These are phyloP conservation scores for Lethocerus indicus DNA, from an alignment of 1,140 invertebrate species.

Conservation along the genomic window DNA sequence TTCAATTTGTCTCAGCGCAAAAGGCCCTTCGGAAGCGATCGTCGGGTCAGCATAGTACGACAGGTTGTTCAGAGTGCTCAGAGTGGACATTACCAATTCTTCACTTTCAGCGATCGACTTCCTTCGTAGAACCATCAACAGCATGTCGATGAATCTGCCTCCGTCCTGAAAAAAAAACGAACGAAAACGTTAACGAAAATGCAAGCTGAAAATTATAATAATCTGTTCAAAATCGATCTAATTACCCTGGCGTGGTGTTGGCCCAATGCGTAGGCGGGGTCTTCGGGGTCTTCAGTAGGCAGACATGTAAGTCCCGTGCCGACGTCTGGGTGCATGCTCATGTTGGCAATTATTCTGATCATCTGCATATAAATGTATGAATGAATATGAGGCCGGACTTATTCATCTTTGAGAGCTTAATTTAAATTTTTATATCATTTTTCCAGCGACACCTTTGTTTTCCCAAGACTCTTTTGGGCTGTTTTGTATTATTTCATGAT, in stretches of 20 bases:
- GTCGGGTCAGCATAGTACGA: slow-evolving; percentile 36
- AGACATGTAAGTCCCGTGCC: slow-evolving; percentile 34
- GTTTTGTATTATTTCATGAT: background rate
- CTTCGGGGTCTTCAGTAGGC: slow-evolving; percentile 11
- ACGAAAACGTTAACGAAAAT: background rate
- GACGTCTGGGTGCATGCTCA: slow-evolving; percentile 48
- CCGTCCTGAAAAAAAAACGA: slow-evolving; percentile 19
- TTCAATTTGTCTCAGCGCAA: slow-evolving; percentile 20
- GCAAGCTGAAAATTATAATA: background rate
- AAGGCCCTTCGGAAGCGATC: slow-evolving; percentile 14
- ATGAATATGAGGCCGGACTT: background rate
- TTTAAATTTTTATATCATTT: too few relatives aligned
- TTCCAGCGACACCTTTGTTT: background rate
- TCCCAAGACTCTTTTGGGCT: background rate
- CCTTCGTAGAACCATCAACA: slow-evolving; percentile 28
- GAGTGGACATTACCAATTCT: slow-evolving; percentile 40
- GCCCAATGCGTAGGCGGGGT: slow-evolving; percentile 4
- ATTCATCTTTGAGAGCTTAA: background rate
- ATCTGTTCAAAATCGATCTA: background rate
- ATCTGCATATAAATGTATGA: slow-evolving; percentile 25
- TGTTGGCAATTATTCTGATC: slow-evolving; percentile 52
- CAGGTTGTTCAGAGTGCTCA: slow-evolving; percentile 48
- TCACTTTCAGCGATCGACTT: slow-evolving; percentile 38
- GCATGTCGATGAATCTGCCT: slow-evolving; percentile 28
- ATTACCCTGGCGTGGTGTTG: slow-evolving; percentile 9